A percentile compares a stretch with the other conserved stretches of the same genome.
Evolutionary conservation across 2,797 vertebrate species (phyloP).

Genomic region (Heliangelus exortis): DNA sequence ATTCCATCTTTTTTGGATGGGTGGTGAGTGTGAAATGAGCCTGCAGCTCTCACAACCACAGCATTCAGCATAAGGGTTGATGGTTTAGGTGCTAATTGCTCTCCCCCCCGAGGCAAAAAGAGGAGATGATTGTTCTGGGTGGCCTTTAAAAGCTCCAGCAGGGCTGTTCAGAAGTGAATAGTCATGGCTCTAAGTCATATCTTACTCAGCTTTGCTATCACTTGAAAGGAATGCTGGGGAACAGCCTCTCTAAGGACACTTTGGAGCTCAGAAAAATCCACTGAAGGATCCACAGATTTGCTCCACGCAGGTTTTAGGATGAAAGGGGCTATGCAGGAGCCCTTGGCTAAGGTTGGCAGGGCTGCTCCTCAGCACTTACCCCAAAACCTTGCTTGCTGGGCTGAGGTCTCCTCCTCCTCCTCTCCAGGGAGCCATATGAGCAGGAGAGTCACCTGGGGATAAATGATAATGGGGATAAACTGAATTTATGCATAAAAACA

Average conservation of each 20-base stretch:
- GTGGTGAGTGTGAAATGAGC: background rate
- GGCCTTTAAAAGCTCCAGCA: constrained; percentile 35
- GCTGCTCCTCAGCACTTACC: background rate
- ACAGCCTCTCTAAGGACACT: constrained; percentile 18
- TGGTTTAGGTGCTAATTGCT: background rate
- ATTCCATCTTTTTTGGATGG: background rate
- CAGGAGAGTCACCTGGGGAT: background rate
- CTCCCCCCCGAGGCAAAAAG: background rate
- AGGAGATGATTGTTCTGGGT: background rate
- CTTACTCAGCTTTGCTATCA: constrained; percentile 42
- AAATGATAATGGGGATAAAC: background rate
- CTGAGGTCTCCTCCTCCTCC: too few relatives aligned
- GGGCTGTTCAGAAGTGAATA: constrained; percentile 14
- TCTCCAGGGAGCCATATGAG: background rate
- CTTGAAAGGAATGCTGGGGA: constrained; percentile 41
- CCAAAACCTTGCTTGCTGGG: background rate
- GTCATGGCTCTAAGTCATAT: background rate
- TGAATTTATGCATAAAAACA: background rate
- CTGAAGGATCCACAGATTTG: background rate
- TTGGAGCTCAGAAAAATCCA: constrained; percentile 9
- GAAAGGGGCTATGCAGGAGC: background rate
- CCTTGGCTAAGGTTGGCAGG: background rate
- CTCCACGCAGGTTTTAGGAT: background rate
- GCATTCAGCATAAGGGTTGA: background rate
- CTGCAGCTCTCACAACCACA: fast-evolving